These are phyloP conservation scores for Paraescarpia echinospica DNA, from an alignment of 1,140 invertebrate genomes.

Conservation along the genomic window DNA sequence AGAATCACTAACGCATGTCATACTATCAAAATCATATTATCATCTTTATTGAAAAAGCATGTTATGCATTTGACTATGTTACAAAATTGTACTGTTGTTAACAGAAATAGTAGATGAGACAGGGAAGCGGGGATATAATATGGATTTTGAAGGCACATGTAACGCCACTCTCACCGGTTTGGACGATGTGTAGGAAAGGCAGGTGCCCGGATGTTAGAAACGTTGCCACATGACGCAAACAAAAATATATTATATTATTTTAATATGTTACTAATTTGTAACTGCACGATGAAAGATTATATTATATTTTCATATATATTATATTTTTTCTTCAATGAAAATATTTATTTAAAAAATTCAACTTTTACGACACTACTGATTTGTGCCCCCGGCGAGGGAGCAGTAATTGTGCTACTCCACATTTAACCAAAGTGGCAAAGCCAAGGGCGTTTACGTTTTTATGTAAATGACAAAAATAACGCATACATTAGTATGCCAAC, in stretches of 20 bases:
- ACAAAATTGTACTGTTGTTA: neutral
- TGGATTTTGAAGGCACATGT: neutral
- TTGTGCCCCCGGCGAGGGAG: neutral
- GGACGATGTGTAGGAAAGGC: neutral
- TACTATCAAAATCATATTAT: neutral
- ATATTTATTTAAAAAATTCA: neutral
- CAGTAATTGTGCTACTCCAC: neutral
- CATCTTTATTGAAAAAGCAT: neutral
- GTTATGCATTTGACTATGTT: neutral
- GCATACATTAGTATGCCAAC: too few relatives aligned
- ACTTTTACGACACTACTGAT: neutral
- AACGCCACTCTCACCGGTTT: neutral
- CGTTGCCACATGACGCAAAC: neutral
- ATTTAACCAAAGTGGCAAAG: too few relatives aligned
- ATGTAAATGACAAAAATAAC: too few relatives aligned
- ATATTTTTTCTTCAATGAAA: neutral
- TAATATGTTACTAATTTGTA: neutral
- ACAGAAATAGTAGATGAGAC: neutral
- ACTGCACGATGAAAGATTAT: neutral
- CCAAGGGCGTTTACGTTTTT: too few relatives aligned
- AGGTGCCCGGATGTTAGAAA: slow-evolving; percentile 3
- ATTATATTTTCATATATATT: neutral
- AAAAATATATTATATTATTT: neutral
- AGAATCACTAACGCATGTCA: neutral
- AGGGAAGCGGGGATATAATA: neutral